These are phyloP conservation scores for Acanthis flammea DNA, from an alignment of 2,797 vertebrate genomes.

Conservation along the genomic window DNA sequence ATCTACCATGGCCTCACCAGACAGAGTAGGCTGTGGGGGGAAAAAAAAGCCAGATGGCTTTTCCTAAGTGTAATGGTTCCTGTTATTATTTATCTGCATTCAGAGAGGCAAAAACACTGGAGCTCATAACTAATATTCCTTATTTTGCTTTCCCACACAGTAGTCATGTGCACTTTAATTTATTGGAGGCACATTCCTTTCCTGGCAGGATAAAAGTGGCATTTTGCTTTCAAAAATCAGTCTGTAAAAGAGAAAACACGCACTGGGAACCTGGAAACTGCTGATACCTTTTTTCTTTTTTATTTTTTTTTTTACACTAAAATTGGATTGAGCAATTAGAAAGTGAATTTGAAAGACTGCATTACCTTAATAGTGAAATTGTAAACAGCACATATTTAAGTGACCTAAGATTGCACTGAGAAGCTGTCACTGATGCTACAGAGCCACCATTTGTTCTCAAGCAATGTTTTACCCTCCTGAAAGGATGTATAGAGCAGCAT, in stretches of 20 bases:
- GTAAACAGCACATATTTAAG: not conserved
- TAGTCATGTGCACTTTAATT: not conserved
- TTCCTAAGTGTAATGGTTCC: slow-evolving; percentile 38
- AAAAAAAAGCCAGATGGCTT: slow-evolving; percentile 8
- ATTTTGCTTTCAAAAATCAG: not conserved
- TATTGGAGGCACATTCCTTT: not conserved
- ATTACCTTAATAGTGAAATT: not conserved
- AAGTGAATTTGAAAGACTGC: not conserved
- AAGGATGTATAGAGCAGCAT: not conserved
- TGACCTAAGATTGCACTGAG: not conserved
- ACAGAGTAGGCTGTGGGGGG: slow-evolving; percentile 30
- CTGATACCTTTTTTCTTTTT: not conserved
- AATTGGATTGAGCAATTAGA: not conserved
- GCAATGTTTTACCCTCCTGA: not conserved
- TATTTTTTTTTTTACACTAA: not conserved
- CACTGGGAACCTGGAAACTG: not conserved
- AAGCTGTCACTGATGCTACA: not conserved
- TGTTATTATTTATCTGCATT: slow-evolving; percentile 64
- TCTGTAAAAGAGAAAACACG: not conserved
- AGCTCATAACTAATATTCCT: slow-evolving; percentile 23
- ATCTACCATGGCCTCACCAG: not conserved
- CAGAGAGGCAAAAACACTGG: slow-evolving; percentile 43
- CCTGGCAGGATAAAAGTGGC: not conserved
- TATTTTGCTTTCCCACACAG: slow-evolving; percentile 38
- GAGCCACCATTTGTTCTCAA: not conserved